These are phyloP conservation scores for Seriola dumerili DNA, from an alignment of 2,113 vertebrate species.

Conservation along the genomic window DNA sequence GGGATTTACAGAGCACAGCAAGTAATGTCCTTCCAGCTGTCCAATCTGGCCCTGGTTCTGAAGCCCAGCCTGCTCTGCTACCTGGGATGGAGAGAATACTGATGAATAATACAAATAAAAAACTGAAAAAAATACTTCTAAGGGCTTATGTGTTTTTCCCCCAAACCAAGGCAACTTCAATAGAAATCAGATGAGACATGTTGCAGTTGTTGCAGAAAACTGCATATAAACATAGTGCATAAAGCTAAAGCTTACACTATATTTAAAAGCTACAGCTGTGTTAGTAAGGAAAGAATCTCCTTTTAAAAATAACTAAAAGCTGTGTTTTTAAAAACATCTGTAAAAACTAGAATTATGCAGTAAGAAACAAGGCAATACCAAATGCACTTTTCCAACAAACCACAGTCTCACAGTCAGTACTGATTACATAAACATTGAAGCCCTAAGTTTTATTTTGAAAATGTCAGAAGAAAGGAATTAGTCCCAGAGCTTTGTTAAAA, in stretches of 20 bases:
- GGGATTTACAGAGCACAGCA: conserved; percentile 81
- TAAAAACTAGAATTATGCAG: background rate
- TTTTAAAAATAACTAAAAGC: background rate
- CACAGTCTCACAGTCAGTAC: background rate
- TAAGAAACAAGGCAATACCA: background rate
- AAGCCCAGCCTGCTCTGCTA: conserved; percentile 88
- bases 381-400: background rate
- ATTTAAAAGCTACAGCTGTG: background rate
- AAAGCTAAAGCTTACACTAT: background rate
- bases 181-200: too few species aligned
- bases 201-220: background rate
- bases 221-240: background rate
- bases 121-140: background rate
- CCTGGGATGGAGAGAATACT: conserved; percentile 55
- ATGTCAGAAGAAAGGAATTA: background rate
- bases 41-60: conserved; percentile 93
- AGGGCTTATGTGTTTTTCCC: background rate
- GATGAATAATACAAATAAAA: conserved; percentile 2
- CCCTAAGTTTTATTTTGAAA: background rate
- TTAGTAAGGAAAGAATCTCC: background rate
- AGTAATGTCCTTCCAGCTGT: conserved; percentile 92
- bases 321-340: background rate
- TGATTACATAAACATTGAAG: background rate
- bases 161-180: too few species aligned
- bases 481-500: background rate